These are phyloP conservation scores for Danio aesculapii DNA, from an alignment of 2,797 vertebrate genomes.

Conservation along the genomic window DNA sequence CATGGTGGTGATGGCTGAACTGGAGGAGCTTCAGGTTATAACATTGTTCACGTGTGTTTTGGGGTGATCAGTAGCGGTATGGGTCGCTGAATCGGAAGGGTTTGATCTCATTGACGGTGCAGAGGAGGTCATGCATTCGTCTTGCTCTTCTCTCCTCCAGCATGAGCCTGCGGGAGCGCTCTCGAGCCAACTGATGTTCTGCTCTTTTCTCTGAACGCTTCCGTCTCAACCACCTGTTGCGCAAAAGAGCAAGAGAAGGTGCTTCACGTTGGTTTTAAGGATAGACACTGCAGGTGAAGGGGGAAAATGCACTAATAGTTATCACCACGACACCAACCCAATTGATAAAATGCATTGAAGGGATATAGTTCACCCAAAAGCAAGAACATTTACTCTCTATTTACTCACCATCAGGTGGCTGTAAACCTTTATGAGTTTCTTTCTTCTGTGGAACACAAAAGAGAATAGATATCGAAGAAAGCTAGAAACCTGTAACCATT, in stretches of 20 bases:
- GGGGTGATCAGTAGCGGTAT: slow-evolving; percentile 74
- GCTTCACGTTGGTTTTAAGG: background rate
- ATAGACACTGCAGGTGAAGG: too few relatives aligned
- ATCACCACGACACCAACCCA: too few relatives aligned
- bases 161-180: slow-evolving; percentile 84
- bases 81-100: slow-evolving; percentile 84
- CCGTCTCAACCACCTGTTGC: slow-evolving; percentile 87
- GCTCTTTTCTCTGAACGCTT: slow-evolving; percentile 88
- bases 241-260: background rate
- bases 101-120: slow-evolving; percentile 78
- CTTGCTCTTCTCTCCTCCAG: slow-evolving; percentile 86
- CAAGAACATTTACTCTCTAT: too few relatives aligned
- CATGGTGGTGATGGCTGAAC: background rate
- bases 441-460: too few relatives aligned
- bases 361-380: too few relatives aligned
- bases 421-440: too few relatives aligned
- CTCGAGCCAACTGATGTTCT: slow-evolving; percentile 85
- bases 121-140: slow-evolving; percentile 83
- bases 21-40: background rate
- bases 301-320: too few relatives aligned
- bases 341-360: too few relatives aligned
- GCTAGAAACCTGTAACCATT: too few relatives aligned
- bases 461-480: too few relatives aligned
- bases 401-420: too few relatives aligned
- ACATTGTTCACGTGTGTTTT: background rate